Evolutionary conservation across 1,140 invertebrate genomes (phyloP).

Genomic region (Cephus cinctus): DNA sequence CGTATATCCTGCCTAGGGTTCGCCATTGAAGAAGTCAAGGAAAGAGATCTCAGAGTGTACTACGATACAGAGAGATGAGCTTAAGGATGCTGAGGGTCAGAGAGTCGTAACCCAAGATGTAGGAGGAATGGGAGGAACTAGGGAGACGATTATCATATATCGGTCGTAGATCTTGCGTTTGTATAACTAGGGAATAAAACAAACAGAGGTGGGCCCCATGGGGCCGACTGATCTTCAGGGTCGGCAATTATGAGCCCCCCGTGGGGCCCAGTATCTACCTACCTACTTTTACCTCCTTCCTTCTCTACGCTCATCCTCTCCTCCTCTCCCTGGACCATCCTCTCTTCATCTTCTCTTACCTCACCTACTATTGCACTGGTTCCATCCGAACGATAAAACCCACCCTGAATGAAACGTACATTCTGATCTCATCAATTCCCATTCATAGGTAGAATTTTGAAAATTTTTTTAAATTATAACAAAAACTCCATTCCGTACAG

Average conservation of each 20-base stretch:
- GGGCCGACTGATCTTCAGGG: constrained; percentile 52
- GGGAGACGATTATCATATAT: constrained; percentile 54
- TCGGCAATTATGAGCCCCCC: constrained; percentile 57
- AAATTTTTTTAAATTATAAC: no score
- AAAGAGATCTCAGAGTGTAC: no score
- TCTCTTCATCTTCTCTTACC: constrained; percentile 9
- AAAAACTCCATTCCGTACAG: no score
- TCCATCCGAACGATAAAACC: no score
- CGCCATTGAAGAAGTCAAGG: no score
- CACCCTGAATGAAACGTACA: no score
- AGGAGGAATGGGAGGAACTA: constrained; percentile 22
- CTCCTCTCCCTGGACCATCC: background rate
- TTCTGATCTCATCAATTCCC: no score
- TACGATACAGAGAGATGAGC: no score
- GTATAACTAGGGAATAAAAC: constrained; percentile 57
- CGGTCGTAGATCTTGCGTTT: constrained; percentile 55
- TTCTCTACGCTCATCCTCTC: constrained; percentile 14
- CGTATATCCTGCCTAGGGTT: no score
- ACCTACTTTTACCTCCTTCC: constrained; percentile 25
- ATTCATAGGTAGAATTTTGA: no score
- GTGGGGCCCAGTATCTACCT: constrained; percentile 45
- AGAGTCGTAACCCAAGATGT: constrained; percentile 10
- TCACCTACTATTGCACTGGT: constrained; percentile 7
- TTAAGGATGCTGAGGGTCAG: no score
- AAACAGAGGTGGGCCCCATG: constrained; percentile 55